phyloP scores from a whole-genome alignment of 2,888 invertebrate species.

The Bellardia bayeri region DNA sequence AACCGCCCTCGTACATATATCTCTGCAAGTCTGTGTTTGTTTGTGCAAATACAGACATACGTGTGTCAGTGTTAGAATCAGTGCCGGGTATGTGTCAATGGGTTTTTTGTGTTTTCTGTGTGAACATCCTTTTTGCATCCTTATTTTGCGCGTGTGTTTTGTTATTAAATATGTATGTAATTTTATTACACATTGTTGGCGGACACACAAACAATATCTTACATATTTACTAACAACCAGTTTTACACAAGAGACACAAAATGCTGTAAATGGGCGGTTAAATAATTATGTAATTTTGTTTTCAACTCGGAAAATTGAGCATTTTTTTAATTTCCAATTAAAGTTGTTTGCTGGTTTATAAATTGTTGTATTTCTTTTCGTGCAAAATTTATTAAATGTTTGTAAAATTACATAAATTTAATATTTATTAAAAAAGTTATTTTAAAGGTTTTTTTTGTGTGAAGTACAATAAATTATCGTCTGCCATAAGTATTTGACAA shows the following conservation, averaged over 20 bases:
- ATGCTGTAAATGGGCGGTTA: neutral
- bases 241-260: constrained; percentile 16
- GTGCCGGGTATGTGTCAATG: neutral
- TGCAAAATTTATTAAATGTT: constrained; percentile 4
- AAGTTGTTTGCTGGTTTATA: neutral
- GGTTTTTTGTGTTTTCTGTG: neutral
- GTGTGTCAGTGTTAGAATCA: constrained; percentile 7
- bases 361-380: neutral
- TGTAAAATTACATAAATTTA: constrained; percentile 9
- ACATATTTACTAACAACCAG: neutral
- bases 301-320: neutral
- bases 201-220: constrained; percentile 3
- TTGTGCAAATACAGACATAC: neutral
- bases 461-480: neutral
- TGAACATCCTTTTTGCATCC: neutral
- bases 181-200: constrained; percentile 41
- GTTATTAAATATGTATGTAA: constrained; percentile 6
- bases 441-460: neutral
- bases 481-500: neutral
- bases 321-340: too few relatives aligned
- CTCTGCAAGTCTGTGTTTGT: too few relatives aligned
- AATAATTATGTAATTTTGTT: neutral
- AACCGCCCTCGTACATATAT: too few relatives aligned
- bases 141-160: neutral
- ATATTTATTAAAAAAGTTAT: constrained; percentile 35